phyloP scores from a whole-genome alignment of 2,113 vertebrate species.

The Notechis scutatus region DNA sequence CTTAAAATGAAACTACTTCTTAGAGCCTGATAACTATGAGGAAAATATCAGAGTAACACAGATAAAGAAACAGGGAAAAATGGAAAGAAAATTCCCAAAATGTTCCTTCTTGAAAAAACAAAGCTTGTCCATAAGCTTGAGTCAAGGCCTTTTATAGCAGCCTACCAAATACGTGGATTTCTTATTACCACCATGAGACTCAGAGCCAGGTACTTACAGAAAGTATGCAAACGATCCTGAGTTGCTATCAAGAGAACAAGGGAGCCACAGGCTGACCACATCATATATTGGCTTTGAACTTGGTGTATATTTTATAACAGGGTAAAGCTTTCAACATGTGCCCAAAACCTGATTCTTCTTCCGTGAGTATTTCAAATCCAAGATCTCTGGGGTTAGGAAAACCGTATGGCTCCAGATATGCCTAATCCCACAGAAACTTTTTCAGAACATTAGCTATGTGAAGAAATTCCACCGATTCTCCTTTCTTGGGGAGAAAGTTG shows the following conservation, averaged over 20 bases:
- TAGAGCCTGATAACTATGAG: not conserved
- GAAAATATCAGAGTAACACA: not conserved
- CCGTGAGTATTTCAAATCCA: not conserved
- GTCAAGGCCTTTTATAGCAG: not conserved
- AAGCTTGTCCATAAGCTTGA: not conserved
- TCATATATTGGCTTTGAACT: not conserved
- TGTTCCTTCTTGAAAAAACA: not conserved
- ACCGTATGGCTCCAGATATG: not conserved
- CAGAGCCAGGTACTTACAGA: not conserved
- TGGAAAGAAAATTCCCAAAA: not conserved
- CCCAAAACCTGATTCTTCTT: not conserved
- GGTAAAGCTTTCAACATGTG: not conserved
- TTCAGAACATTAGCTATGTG: not conserved
- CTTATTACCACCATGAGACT: not conserved
- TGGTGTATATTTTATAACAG: not conserved
- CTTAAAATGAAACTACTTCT: not conserved
- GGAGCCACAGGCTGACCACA: not conserved
- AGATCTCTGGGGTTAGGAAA: not conserved
- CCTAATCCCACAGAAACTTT: not conserved
- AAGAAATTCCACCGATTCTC: not conserved
- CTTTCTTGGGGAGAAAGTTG: not conserved
- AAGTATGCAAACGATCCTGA: not conserved
- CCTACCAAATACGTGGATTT: not conserved
- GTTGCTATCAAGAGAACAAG: not conserved
- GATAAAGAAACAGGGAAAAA: not conserved